These are phyloP conservation scores for Microtus richardsoni DNA, from an alignment of 2,113 vertebrate species.

Conservation along the genomic window DNA sequence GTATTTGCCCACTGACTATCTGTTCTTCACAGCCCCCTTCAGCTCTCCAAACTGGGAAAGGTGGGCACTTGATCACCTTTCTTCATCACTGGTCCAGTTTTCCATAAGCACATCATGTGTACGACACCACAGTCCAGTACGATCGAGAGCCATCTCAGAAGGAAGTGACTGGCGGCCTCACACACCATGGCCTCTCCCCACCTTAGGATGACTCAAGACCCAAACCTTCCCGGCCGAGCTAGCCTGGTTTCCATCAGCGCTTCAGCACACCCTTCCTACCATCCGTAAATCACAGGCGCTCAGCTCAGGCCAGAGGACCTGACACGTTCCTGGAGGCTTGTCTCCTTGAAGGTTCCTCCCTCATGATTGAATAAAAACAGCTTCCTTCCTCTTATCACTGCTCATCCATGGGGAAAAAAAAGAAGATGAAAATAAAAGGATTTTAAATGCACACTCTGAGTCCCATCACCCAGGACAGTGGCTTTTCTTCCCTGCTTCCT, in stretches of 20 bases:
- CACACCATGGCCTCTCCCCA: not conserved
- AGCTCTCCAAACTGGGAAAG: not conserved
- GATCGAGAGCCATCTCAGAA: not conserved
- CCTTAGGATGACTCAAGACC: constrained; percentile 13
- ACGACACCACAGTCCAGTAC: not conserved
- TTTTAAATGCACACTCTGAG: not conserved
- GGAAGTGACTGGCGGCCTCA: not conserved
- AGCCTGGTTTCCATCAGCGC: not conserved
- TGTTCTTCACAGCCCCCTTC: not conserved
- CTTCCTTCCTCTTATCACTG: not conserved
- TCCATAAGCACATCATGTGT: not conserved
- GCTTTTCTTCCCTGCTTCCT: not conserved
- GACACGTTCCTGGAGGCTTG: not conserved
- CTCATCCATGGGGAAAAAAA: not conserved
- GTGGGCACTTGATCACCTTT: not conserved
- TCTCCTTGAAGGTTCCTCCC: not conserved
- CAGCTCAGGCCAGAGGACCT: not conserved
- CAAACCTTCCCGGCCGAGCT: not conserved
- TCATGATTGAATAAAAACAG: not conserved
- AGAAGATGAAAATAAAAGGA: not conserved
- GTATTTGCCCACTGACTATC: not conserved
- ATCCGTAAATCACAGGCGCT: not conserved
- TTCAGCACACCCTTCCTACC: not conserved
- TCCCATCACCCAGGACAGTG: not conserved
- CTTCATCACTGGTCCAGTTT: not conserved